A percentile compares a stretch with the other conserved stretches of the same genome.
Evolutionary conservation across 2,113 vertebrate genomes (phyloP).

Genomic region (Rynchops niger): DNA sequence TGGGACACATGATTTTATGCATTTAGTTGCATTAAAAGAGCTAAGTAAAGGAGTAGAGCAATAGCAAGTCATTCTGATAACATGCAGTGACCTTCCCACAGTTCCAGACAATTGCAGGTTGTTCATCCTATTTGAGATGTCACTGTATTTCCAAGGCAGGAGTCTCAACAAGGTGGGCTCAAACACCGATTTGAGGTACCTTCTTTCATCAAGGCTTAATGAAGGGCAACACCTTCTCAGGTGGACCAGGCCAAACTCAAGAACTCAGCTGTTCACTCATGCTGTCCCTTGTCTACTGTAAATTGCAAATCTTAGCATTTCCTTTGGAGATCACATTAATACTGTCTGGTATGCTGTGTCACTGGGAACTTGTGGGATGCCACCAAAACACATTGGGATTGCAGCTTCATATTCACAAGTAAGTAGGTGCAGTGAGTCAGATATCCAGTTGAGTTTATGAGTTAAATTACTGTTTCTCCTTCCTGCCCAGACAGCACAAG

Average conservation of each 20-base stretch:
- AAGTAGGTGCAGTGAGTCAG: not conserved
- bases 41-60: not conserved
- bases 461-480: not conserved
- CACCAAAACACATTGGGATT: not conserved
- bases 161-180: not conserved
- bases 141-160: not conserved
- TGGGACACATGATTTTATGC: not conserved
- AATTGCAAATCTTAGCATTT: not conserved
- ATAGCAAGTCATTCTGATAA: not conserved
- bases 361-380: not conserved
- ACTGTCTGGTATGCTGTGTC: not conserved
- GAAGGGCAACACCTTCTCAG: not conserved
- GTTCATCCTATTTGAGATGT: not conserved
- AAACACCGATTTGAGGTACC: not conserved
- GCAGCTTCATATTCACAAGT: not conserved
- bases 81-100: not conserved
- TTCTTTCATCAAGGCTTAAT: not conserved
- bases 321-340: not conserved
- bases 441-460: not conserved
- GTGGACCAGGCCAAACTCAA: not conserved
- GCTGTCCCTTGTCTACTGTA: not conserved
- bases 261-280: not conserved
- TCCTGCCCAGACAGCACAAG: not conserved
- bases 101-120: not conserved
- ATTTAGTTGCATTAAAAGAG: not conserved